These are phyloP conservation scores for Acutogordius australiensis DNA, from an alignment of 2,888 invertebrate species.

Conservation along the genomic window DNA sequence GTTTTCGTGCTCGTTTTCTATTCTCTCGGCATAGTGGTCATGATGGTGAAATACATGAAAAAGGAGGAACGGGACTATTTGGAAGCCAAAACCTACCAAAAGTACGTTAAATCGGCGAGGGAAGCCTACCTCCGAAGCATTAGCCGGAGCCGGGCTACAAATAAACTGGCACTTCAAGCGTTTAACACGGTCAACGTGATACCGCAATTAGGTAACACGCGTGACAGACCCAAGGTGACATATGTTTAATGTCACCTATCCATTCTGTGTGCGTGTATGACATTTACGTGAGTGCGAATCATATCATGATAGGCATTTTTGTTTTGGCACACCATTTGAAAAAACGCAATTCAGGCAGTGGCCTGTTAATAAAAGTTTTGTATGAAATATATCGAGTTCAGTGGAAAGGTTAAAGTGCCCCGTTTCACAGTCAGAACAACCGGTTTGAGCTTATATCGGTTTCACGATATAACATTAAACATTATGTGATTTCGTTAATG, in stretches of 20 bases:
- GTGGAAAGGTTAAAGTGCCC: too few relatives aligned
- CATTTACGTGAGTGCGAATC: too few relatives aligned
- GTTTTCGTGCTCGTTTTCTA: slow-evolving; percentile 19
- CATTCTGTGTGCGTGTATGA: too few relatives aligned
- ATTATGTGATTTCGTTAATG: too few relatives aligned
- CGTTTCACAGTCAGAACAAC: too few relatives aligned
- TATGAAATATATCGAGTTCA: too few relatives aligned
- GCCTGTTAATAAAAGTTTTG: too few relatives aligned
- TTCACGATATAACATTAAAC: too few relatives aligned
- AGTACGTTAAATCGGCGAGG: slow-evolving; percentile 19
- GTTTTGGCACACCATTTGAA: too few relatives aligned
- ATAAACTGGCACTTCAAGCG: slow-evolving; percentile 18
- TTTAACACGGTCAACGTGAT: slow-evolving; percentile 18
- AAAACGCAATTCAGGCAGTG: too few relatives aligned
- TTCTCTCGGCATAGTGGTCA: slow-evolving; percentile 18
- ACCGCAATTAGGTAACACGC: slow-evolving; percentile 15
- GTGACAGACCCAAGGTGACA: neutral
- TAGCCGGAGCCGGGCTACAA: slow-evolving; percentile 16
- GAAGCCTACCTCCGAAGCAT: slow-evolving; percentile 15
- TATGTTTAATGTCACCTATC: slow-evolving; percentile 8
- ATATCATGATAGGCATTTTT: too few relatives aligned
- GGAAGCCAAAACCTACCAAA: slow-evolving; percentile 21
- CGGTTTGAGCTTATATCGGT: too few relatives aligned
- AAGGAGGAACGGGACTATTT: slow-evolving; percentile 19
- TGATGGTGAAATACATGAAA: slow-evolving; percentile 19